phyloP scores from a whole-genome alignment of 1,140 invertebrate genomes.

The Zaprionus lachaisei region DNA sequence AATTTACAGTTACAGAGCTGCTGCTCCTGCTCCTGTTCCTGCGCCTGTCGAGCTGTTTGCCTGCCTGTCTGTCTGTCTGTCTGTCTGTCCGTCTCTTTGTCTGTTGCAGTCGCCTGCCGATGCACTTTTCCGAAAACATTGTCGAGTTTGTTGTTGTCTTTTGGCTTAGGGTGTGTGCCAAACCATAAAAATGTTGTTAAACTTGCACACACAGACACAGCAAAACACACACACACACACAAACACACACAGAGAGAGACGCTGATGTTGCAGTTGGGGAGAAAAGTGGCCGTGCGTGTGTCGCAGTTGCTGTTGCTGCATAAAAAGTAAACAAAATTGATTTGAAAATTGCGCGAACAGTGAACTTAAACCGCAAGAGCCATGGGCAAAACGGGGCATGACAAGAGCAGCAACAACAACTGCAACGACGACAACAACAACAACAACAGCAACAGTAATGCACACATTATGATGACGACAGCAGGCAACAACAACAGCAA shows the following conservation, averaged over 20 bases:
- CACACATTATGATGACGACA: constrained; percentile 76
- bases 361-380: constrained; percentile 46
- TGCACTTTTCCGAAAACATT: constrained; percentile 46
- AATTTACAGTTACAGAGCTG: constrained; percentile 80
- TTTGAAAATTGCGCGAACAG: constrained; percentile 80
- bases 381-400: constrained; percentile 31
- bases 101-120: constrained; percentile 37
- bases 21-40: constrained; percentile 30
- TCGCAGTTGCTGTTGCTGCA: constrained; percentile 51
- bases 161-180: constrained; percentile 81
- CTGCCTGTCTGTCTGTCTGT: constrained; percentile 21
- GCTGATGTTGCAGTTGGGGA: constrained; percentile 8
- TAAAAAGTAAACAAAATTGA: constrained; percentile 84
- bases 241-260: constrained; percentile 10
- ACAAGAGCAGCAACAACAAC: constrained; percentile 13
- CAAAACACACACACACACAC: constrained; percentile 10
- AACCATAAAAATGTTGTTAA: constrained; percentile 84
- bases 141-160: constrained; percentile 42
- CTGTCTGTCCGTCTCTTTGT: neutral
- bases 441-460: constrained; percentile 42
- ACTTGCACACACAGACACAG: constrained; percentile 45
- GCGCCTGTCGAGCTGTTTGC: constrained; percentile 2
- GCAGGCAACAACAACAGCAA: constrained; percentile 44
- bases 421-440: constrained; percentile 20
- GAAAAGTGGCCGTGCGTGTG: constrained; percentile 73